Evolutionary conservation across 1,140 invertebrate genomes (phyloP).

Genomic region (Notospermus geniculatus): DNA sequence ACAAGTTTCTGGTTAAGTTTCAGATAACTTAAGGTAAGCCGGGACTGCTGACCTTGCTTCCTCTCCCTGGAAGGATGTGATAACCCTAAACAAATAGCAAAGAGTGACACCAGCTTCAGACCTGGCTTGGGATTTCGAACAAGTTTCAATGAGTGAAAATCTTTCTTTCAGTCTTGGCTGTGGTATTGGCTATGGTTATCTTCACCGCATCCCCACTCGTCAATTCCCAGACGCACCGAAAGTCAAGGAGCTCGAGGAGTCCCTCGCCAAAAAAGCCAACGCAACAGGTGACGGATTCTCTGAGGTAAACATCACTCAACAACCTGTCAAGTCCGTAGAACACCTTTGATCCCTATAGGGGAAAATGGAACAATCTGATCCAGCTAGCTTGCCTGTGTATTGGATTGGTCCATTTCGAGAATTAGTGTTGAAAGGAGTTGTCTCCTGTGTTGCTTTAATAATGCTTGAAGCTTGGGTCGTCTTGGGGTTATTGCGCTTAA

Average conservation of each 20-base stretch:
- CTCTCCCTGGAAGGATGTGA: too few species aligned
- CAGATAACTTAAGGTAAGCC: too few species aligned
- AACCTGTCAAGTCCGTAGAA: not conserved
- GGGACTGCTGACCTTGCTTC: too few species aligned
- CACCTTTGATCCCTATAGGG: not conserved
- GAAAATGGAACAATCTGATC: slow-evolving; percentile 5
- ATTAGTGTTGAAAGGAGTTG: too few species aligned
- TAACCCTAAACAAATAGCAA: too few species aligned
- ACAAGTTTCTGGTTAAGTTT: too few species aligned
- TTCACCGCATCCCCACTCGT: slow-evolving; percentile 86
- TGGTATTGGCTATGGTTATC: slow-evolving; percentile 97
- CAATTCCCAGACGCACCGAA: slow-evolving; percentile 33
- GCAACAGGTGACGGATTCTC: slow-evolving; percentile 40
- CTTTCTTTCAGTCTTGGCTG: slow-evolving; percentile 78
- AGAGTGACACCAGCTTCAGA: too few species aligned
- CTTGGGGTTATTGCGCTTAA: too few species aligned
- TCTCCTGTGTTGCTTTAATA: too few species aligned
- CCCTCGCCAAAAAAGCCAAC: slow-evolving; percentile 19
- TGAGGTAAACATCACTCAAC: slow-evolving; percentile 28
- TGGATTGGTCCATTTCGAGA: slow-evolving; percentile 12
- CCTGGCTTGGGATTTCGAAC: too few species aligned
- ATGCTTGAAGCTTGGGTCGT: too few species aligned
- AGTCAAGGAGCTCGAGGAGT: not conserved
- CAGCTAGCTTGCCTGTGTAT: slow-evolving; percentile 2
- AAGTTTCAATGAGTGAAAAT: too few species aligned